Evolutionary conservation across 92 coral and sea anemone species (phyloP), one percentile per base, ranked within the genome.

Genomic region (Nematostella vectensis): DNA sequence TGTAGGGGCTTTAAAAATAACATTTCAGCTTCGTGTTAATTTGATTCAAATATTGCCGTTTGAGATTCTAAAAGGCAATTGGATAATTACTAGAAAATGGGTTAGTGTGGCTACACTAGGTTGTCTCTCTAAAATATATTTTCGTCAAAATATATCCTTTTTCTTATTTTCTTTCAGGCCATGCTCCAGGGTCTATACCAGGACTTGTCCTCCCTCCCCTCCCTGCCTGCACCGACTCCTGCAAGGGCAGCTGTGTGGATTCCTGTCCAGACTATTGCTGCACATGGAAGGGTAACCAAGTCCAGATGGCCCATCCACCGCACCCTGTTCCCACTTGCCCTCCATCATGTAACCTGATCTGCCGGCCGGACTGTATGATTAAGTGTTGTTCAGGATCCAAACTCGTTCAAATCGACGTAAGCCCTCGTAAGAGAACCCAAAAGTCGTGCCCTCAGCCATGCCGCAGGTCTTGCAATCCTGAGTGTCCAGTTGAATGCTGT

Each of bases 201-300:
- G 56, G 57, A 1, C 30, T 16, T 3, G 57, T 39, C 54, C 48
- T 66, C 0, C 72, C 72, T 11, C 47, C 72, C 27, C 63, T 66
- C 21, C 72, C 72, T 2, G 55, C 57, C 12, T 66, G 72, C 53
- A 28, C 54, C 9, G 51, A 48, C 43, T 16, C 62, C 1, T 66
- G 72, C 27, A 42, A 17, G 2, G 72, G 72, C 0, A 58, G 45
- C 40, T 66, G 72, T 45, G 55, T 40, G 10, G 63, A 66, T 33
- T 25, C 55, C 23, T 66, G 72, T 29, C 72, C 72, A 18, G 72
- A 66, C 40, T 54, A 54, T 16, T 66, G 72, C 72, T 66, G 72
- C 61, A 66, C 63, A n/a, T 55, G 43, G 10, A 40, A 50, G n/a
- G 6, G 18, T 8, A 42, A 13, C 4, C 26, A 17, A n/a, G 53